Percentiles rank a stretch among this genome's conserved stretches.
Conservation (phyloP, 2,113 vertebrate genomes). For the Lasiurus cinereus region DNA sequence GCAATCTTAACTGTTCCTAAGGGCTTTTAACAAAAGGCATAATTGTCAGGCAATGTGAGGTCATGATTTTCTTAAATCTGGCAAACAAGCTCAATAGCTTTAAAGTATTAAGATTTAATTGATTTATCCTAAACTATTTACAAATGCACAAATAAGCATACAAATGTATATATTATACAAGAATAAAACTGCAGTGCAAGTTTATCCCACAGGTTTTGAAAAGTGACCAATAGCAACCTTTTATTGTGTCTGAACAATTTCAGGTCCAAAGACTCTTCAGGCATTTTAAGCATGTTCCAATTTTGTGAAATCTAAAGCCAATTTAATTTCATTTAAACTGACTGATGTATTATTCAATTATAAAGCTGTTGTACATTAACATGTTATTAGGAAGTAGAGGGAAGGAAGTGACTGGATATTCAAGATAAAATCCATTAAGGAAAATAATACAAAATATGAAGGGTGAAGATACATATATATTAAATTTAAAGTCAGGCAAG, state of each 20-base stretch:
- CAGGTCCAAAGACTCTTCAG: constrained; percentile 39
- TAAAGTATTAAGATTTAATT: constrained; percentile 78
- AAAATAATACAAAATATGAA: constrained; percentile 56
- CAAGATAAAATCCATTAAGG: constrained; percentile 51
- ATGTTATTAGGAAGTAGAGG: constrained; percentile 51
- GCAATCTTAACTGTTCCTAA: constrained; percentile 45
- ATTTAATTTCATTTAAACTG: constrained; percentile 52
- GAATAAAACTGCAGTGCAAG: constrained; percentile 88
- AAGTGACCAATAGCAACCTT: constrained; percentile 63
- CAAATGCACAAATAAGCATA: constrained; percentile 84
- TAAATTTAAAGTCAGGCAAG: constrained; percentile 60
- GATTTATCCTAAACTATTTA: constrained; percentile 77
- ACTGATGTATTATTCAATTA: constrained; percentile 60
- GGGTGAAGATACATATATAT: constrained; percentile 64
- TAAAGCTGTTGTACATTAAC: constrained; percentile 69
- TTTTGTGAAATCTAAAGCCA: constrained; percentile 54
- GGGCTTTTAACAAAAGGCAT: constrained; percentile 53
- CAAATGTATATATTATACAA: constrained; percentile 84
- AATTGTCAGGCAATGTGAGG: constrained; percentile 63
- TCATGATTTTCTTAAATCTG: constrained; percentile 74
- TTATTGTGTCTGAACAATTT: constrained; percentile 70
- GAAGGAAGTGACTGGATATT: constrained; percentile 6
- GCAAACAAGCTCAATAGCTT: constrained; percentile 73
- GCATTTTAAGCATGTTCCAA: constrained; percentile 52
- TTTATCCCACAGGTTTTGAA: constrained; percentile 85